phyloP scores from a whole-genome alignment of 2,888 invertebrate genomes.

The Cantharis lateralis region DNA sequence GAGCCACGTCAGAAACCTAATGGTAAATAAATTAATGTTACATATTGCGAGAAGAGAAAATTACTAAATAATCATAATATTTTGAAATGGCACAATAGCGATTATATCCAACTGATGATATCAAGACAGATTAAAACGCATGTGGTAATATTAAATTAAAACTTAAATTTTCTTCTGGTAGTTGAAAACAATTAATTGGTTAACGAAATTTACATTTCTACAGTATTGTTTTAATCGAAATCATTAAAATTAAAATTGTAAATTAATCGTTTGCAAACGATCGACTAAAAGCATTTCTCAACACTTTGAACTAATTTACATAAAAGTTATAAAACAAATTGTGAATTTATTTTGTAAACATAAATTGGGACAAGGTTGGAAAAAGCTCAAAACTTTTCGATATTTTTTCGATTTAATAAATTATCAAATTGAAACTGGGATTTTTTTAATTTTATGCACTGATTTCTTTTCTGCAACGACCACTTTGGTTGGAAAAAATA shows the following conservation, averaged over 20 bases:
- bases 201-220: not conserved
- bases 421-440: not conserved
- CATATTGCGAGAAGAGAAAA: no score
- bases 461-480: not conserved
- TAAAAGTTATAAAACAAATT: not conserved
- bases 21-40: not conserved
- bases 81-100: no score
- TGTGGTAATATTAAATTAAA: no score
- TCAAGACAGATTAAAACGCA: not conserved
- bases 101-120: not conserved
- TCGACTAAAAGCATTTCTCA: not conserved
- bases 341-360: not conserved
- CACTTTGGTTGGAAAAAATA: not conserved
- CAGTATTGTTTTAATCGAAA: not conserved
- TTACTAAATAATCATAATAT: no score
- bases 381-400: not conserved
- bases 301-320: not conserved
- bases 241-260: not conserved
- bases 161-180: no score
- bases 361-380: not conserved
- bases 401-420: not conserved
- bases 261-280: not conserved
- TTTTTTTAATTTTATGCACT: not conserved
- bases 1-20: not conserved
- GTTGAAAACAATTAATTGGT: no score